Evolutionary conservation across 64 coral and sea anemone genomes (phyloP).

Genomic region (Cladopsammia gracilis): DNA sequence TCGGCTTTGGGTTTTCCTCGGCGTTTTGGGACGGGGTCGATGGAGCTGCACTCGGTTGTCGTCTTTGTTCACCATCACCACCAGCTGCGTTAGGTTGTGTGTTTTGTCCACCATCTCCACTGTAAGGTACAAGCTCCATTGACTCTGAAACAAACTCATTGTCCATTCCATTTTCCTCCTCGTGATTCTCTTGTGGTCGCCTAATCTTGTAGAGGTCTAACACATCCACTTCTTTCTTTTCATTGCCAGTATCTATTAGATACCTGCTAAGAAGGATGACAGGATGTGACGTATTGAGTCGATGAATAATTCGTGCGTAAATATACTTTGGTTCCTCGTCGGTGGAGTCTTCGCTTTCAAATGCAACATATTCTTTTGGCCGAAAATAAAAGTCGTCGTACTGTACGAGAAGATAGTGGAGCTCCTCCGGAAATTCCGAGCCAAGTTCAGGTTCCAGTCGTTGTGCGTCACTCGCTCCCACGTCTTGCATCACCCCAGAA

Average conservation of each 20-base stretch:
- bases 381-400: constrained; percentile 83
- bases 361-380: constrained; percentile 81
- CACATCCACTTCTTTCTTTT: constrained; percentile 79
- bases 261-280: constrained; percentile 68
- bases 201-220: constrained; percentile 88
- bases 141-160: constrained; percentile 12
- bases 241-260: constrained; percentile 44
- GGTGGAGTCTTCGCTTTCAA: constrained; percentile 61
- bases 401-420: constrained; percentile 73
- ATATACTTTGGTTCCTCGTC: constrained; percentile 70
- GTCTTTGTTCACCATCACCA: no score
- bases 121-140: constrained; percentile 61
- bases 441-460: constrained; percentile 45
- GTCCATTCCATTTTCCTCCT: constrained; percentile 21
- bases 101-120: constrained; percentile 7
- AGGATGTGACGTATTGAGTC: constrained; percentile 47
- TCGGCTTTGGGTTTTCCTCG: constrained; percentile 30
- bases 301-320: constrained; percentile 70
- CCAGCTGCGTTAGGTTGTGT: background rate
- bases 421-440: constrained; percentile 51
- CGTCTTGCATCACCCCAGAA: constrained; percentile 48
- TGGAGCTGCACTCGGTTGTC: background rate
- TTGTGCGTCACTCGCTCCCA: background rate
- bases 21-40: constrained; percentile 19
- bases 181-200: constrained; percentile 26